phyloP scores from a whole-genome alignment of 2,113 vertebrate species.

The Grallaria varia region DNA sequence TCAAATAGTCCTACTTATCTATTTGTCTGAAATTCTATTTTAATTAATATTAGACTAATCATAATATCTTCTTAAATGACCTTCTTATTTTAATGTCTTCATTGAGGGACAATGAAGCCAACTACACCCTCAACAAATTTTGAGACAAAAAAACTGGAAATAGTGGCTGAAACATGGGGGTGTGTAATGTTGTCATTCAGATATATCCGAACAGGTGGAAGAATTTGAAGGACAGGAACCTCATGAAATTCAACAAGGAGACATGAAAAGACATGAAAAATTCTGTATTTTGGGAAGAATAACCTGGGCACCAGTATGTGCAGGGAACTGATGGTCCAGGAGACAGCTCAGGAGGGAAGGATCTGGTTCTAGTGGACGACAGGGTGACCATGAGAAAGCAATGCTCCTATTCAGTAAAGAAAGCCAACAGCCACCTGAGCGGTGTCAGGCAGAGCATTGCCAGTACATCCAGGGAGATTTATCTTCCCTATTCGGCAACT shows the following conservation, averaged over 20 bases:
- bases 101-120: not conserved
- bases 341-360: not conserved
- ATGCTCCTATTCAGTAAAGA: not conserved
- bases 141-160: not conserved
- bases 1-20: not conserved
- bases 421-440: rapidly evolving
- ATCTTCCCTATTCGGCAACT: not conserved
- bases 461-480: not conserved
- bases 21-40: not conserved
- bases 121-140: not conserved
- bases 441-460: not conserved
- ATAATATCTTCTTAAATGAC: not conserved
- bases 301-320: not conserved
- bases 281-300: not conserved
- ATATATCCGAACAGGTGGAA: not conserved
- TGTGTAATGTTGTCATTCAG: not conserved
- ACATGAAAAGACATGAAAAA: rapidly evolving
- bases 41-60: not conserved
- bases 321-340: not conserved
- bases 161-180: not conserved
- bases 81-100: not conserved
- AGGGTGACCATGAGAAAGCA: not conserved
- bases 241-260: not conserved
- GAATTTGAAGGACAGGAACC: not conserved
- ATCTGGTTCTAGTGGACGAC: not conserved